phyloP scores from a whole-genome alignment of 1,140 invertebrate species.

The Metopolophium dirhodum region DNA sequence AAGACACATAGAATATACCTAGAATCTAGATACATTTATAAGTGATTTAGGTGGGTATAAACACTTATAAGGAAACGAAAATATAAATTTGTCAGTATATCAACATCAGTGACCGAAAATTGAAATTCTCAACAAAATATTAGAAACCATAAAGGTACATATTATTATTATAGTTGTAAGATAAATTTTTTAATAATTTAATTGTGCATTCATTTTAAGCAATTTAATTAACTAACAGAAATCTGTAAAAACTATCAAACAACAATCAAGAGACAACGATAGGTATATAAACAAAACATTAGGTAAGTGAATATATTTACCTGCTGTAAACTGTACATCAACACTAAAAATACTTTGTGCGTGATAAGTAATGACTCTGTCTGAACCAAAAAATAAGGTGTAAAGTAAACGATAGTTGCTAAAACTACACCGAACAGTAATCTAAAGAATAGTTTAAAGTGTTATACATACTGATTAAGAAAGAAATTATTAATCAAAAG shows the following conservation, averaged over 20 bases:
- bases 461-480: neutral
- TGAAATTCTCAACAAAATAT: neutral
- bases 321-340: slow-evolving; percentile 7
- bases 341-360: neutral
- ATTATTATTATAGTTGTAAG: neutral
- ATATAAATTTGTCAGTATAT: neutral
- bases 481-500: neutral
- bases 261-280: neutral
- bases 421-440: slow-evolving; percentile 69
- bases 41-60: neutral
- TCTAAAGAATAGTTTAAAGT: slow-evolving; percentile 20
- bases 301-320: neutral
- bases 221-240: neutral
- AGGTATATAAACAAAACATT: neutral
- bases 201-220: neutral
- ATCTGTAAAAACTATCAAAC: neutral
- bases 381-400: slow-evolving; percentile 71
- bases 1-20: neutral
- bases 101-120: neutral
- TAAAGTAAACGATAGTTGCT: slow-evolving; percentile 82
- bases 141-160: neutral
- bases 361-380: neutral
- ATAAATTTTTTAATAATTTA: neutral
- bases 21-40: neutral
- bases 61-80: neutral